phyloP scores from a whole-genome alignment of 2,888 invertebrate species.

The Acleris holmiana region DNA sequence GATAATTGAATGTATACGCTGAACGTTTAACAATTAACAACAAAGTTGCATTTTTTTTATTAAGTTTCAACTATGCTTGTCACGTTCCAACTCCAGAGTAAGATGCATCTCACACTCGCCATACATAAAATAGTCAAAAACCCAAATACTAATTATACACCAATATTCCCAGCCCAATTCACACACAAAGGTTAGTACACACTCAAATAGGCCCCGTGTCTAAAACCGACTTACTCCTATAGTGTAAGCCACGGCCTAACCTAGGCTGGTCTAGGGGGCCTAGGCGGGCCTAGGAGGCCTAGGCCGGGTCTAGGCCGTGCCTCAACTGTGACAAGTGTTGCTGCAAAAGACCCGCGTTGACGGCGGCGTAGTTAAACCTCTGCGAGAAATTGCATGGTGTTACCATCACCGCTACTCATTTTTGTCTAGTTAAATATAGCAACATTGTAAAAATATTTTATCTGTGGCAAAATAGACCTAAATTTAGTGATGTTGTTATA shows the following conservation, averaged over 20 bases:
- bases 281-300: constrained; percentile 52
- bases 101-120: no score
- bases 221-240: constrained; percentile 73
- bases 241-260: constrained; percentile 47
- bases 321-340: constrained; percentile 80
- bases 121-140: neutral
- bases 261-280: constrained; percentile 50
- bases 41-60: no score
- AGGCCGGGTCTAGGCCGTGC: constrained; percentile 69
- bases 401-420: constrained; percentile 74
- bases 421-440: constrained; percentile 52
- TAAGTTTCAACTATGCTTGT: no score
- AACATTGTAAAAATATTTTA: constrained; percentile 47
- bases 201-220: constrained; percentile 64
- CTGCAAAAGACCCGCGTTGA: constrained; percentile 81
- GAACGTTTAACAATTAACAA: no score
- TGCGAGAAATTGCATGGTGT: constrained; percentile 73
- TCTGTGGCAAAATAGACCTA: neutral
- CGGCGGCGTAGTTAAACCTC: constrained; percentile 84
- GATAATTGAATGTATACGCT: no score
- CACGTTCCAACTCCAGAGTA: no score
- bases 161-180: constrained; percentile 40
- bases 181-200: constrained; percentile 63
- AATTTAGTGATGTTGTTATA: constrained; percentile 51
- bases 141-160: constrained; percentile 37